Evolutionary conservation across 2,113 vertebrate genomes (phyloP).

Genomic region (Tetraodon nigroviridis): DNA sequence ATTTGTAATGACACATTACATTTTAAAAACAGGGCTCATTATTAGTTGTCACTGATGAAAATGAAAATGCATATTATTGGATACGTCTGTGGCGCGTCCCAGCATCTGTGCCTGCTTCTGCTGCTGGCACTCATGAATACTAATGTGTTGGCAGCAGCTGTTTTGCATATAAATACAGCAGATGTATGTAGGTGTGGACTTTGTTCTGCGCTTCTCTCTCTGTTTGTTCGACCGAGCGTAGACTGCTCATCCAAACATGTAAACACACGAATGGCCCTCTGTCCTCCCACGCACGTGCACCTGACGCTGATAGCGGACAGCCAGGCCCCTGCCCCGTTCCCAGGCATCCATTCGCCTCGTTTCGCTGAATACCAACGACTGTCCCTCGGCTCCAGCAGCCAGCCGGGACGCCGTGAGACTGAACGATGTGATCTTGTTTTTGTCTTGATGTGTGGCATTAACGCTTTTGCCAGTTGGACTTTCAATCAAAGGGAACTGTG

Average conservation of each 20-base stretch:
- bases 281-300: background rate
- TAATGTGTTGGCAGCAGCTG: background rate
- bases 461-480: too few relatives aligned
- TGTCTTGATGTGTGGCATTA: background rate
- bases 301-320: background rate
- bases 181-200: background rate
- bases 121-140: background rate
- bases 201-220: background rate
- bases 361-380: slow-evolving; percentile 37
- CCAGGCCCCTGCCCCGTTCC: background rate
- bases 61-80: background rate
- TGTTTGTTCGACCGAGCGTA: background rate
- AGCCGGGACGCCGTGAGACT: background rate
- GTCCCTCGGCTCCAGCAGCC: slow-evolving; percentile 12
- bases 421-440: too few relatives aligned
- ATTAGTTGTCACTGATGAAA: background rate
- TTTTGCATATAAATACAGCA: slow-evolving; percentile 18
- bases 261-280: background rate
- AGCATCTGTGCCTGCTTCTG: background rate
- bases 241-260: slow-evolving; percentile 1
- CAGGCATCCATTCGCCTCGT: background rate
- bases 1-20: background rate
- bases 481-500: background rate
- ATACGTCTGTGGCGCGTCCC: background rate
- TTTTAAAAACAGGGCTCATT: background rate